Evolutionary conservation across 2,113 vertebrate species (phyloP), one percentile per base, ranked within the genome.

Genomic region (Xenopus laevis): DNA sequence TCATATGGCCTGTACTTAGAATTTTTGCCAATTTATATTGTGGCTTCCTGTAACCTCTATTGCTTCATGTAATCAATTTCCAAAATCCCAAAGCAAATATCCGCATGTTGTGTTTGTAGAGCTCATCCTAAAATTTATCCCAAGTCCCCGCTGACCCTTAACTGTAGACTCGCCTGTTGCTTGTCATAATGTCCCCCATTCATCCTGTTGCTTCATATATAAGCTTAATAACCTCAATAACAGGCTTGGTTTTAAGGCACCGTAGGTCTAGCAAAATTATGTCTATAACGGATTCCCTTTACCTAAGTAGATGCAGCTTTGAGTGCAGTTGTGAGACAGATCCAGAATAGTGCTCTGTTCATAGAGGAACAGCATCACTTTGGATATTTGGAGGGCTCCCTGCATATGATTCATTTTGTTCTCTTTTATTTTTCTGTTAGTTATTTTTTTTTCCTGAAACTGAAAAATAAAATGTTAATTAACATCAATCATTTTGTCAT

Each of bases 391-490:
- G 47, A 62, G 40, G 58, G 74, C 66, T 46, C 44, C 68, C 58
- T 69, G 59, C 53, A 20, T 77, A 70, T 60, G 66, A 77, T 64
- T 64, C 47, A 45, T 63, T 76, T 76, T 69, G 30, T 61, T 62
- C 46, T 76, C 63, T 57, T 69, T n/a, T 59, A 50, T 60, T 61
- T 62, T 70, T 67, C 61, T 70, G 20, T 76, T 76, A 75, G 73
- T 70, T 67, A 58, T 64, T 74, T 63, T 27, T n/a, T 60, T 60
- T 69, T 30, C 74, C 74, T 70, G 30, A 77, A 66, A 77, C 74
- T 77, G 67, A 70, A 77, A 77, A 77, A 77, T 77, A 77, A 77
- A 77, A 69, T 45, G 63, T 77, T 77, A 69, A 70, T 58, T 27
- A 63, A 70, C 53, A n/a, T n/a, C 53, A 55, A 55, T 13, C 8